A percentile compares a stretch with the other conserved stretches of the same genome.
Conservation (phyloP, 2,888 invertebrate genomes). For the Vannuccia rotundouncinata region DNA sequence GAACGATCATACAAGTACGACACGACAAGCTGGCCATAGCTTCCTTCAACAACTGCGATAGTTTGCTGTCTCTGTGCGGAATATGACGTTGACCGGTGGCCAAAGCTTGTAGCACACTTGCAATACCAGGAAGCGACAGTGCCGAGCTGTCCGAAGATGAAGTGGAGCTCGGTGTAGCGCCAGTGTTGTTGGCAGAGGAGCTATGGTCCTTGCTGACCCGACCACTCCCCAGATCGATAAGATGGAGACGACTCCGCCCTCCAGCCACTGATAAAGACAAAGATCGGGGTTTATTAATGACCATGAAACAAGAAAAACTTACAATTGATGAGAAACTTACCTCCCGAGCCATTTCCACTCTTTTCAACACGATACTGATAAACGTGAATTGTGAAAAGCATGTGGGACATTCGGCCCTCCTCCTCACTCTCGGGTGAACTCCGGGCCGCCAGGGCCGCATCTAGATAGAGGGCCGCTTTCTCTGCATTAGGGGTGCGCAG, state of each 20-base stretch:
- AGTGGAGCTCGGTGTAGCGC: not conserved
- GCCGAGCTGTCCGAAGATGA: not conserved
- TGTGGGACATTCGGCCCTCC: conserved; percentile 78
- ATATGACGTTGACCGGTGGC: conserved; percentile 94
- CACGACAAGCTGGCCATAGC: conserved; percentile 85
- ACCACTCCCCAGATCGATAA: conserved; percentile 87
- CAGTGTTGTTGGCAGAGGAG: not conserved
- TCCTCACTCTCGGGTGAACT: conserved; percentile 57
- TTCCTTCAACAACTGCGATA: conserved; percentile 85
- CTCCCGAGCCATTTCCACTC: conserved; percentile 67
- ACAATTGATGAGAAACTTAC: not conserved
- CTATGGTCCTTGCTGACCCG: conserved; percentile 58
- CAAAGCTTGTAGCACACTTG: conserved; percentile 86
- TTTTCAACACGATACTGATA: conserved; percentile 82
- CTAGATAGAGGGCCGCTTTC: conserved; percentile 86
- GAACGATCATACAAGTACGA: conserved; percentile 84
- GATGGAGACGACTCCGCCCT: conserved; percentile 84
- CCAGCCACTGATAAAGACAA: conserved; percentile 69
- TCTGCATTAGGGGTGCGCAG: conserved; percentile 87
- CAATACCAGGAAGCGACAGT: conserved; percentile 84
- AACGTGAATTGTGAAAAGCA: conserved; percentile 87
- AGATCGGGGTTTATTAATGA: not conserved
- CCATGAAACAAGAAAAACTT: not conserved
- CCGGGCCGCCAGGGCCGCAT: conserved; percentile 76
- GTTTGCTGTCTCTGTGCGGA: conserved; percentile 85